A percentile compares a stretch with the other conserved stretches of the same genome.
These are phyloP conservation scores for Vidua chalybeata DNA, from an alignment of 2,113 vertebrate species.

Conservation along the genomic window DNA sequence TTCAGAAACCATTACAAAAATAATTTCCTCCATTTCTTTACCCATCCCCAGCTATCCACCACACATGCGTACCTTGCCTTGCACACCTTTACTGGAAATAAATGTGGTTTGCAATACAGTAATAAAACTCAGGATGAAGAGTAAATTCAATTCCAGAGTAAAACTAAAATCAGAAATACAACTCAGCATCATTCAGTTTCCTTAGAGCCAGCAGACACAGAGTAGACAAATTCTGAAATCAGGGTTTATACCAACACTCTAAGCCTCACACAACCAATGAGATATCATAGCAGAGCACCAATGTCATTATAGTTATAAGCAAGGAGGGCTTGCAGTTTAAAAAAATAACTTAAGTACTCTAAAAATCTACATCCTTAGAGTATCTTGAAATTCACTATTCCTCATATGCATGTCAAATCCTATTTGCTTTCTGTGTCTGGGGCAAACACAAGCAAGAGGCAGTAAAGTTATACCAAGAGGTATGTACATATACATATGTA, in stretches of 20 bases:
- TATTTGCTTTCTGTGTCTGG: not conserved
- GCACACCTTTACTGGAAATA: conserved; percentile 6
- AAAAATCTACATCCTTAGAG: not conserved
- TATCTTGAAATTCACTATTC: not conserved
- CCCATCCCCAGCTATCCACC: not conserved
- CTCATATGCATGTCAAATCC: not conserved
- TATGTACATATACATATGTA: not conserved
- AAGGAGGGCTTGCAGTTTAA: not conserved
- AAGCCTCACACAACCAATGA: not conserved
- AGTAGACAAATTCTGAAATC: conserved; percentile 13
- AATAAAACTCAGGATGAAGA: conserved; percentile 9
- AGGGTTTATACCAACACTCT: not conserved
- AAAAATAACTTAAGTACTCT: not conserved
- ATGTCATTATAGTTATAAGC: not conserved
- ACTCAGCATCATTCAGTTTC: conserved; percentile 14
- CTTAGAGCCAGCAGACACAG: not conserved
- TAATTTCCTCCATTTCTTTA: not conserved
- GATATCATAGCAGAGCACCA: not conserved
- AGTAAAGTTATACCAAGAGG: not conserved
- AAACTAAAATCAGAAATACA: conserved; percentile 23
- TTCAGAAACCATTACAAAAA: not conserved
- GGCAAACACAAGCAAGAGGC: not conserved
- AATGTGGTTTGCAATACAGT: not conserved
- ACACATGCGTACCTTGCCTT: not conserved
- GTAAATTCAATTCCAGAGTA: conserved; percentile 41